These are phyloP conservation scores for Enteromius treurensis DNA, from an alignment of 2,797 vertebrate species.

Conservation along the genomic window DNA sequence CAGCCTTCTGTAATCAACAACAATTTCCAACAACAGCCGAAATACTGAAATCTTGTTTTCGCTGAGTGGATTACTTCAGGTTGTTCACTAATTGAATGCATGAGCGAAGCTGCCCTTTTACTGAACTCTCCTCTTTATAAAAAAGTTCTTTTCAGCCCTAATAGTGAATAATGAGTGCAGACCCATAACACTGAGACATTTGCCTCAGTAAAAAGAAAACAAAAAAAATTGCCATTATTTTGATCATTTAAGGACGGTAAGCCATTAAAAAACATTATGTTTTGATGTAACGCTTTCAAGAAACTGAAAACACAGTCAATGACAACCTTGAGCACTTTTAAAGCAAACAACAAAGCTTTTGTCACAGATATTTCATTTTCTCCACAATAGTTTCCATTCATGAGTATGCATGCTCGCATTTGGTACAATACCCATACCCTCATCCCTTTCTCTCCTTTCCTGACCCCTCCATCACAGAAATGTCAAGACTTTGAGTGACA, in stretches of 20 bases:
- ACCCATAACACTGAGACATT: not conserved
- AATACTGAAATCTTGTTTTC: not conserved
- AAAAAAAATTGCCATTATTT: not conserved
- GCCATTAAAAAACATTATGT: not conserved
- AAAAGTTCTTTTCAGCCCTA: not conserved
- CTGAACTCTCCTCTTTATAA: constrained; percentile 6
- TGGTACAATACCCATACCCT: not conserved
- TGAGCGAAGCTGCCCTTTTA: not conserved
- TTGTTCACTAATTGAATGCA: constrained; percentile 13
- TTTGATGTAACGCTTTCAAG: not conserved
- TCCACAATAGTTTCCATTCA: not conserved
- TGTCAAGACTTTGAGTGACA: constrained; percentile 73
- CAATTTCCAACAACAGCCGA: not conserved
- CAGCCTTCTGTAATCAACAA: constrained; percentile 4
- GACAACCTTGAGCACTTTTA: not conserved
- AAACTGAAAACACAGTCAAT: not conserved
- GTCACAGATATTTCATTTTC: not conserved
- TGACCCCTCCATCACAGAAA: constrained; percentile 73
- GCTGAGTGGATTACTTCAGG: constrained; percentile 13
- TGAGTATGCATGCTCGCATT: not conserved
- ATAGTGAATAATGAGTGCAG: not conserved
- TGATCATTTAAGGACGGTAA: not conserved
- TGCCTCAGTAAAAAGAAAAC: not conserved
- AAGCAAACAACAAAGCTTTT: not conserved
- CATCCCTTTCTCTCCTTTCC: constrained; percentile 63